These are phyloP conservation scores for Platichthys flesus DNA, from an alignment of 2,113 vertebrate genomes.

Conservation along the genomic window DNA sequence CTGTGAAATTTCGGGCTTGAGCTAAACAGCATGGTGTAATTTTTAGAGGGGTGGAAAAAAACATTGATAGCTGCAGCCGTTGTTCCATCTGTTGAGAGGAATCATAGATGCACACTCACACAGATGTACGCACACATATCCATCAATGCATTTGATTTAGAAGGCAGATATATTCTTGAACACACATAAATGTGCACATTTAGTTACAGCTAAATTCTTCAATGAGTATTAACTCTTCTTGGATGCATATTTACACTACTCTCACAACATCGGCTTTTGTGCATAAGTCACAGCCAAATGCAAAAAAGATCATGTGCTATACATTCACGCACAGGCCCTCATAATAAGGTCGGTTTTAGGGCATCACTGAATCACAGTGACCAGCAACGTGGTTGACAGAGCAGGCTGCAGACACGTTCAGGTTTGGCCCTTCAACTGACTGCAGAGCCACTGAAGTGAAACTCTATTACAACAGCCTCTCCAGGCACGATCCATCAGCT, in stretches of 20 bases:
- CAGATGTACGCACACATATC: slow-evolving; percentile 7
- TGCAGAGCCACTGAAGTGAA: slow-evolving; percentile 75
- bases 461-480: slow-evolving; percentile 78
- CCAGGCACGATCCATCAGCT: slow-evolving; percentile 70
- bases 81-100: slow-evolving; percentile 43
- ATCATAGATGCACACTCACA: neutral
- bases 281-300: neutral
- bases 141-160: slow-evolving; percentile 22
- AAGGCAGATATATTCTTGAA: neutral
- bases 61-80: slow-evolving; percentile 45
- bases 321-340: slow-evolving; percentile 11
- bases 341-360: slow-evolving; percentile 34
- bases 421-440: slow-evolving; percentile 69
- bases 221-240: neutral
- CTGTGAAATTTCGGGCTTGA: slow-evolving; percentile 37
- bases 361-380: slow-evolving; percentile 63
- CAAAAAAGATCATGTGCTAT: neutral
- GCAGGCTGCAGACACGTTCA: slow-evolving; percentile 48
- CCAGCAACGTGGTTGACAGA: slow-evolving; percentile 57
- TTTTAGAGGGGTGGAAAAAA: slow-evolving; percentile 33
- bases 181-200: neutral
- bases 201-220: neutral
- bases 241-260: neutral
- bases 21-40: slow-evolving; percentile 49
- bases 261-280: neutral